Evolutionary conservation across 2,888 invertebrate genomes (phyloP).

Genomic region (Ichneumoninae sp.): DNA sequence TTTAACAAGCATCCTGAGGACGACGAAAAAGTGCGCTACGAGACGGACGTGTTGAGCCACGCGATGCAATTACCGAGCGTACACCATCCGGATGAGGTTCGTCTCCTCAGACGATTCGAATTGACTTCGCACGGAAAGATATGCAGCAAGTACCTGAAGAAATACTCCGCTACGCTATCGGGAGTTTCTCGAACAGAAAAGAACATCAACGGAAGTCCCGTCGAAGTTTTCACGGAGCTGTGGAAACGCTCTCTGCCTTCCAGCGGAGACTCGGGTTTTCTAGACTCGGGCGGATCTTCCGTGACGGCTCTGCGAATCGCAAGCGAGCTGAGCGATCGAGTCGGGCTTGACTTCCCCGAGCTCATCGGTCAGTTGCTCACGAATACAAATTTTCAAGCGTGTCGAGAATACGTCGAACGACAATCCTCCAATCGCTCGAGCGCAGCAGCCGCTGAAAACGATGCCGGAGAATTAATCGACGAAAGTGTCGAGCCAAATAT

Average conservation of each 20-base stretch:
- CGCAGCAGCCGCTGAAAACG: slow-evolving; percentile 10
- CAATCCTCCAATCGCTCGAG: slow-evolving; percentile 21
- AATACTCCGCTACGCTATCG: slow-evolving; percentile 78
- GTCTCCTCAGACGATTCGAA: slow-evolving; percentile 87
- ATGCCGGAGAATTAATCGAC: slow-evolving; percentile 18
- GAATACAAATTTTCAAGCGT: slow-evolving; percentile 83
- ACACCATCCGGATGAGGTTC: slow-evolving; percentile 88
- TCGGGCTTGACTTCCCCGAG: slow-evolving; percentile 84
- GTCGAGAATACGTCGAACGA: slow-evolving; percentile 76
- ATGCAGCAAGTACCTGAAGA: slow-evolving; percentile 84
- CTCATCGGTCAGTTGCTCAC: slow-evolving; percentile 86
- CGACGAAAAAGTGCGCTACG: slow-evolving; percentile 74
- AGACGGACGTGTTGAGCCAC: slow-evolving; percentile 75
- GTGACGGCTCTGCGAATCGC: slow-evolving; percentile 88
- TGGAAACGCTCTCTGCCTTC: slow-evolving; percentile 74
- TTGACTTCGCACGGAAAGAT: slow-evolving; percentile 90
- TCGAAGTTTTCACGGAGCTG: slow-evolving; percentile 69
- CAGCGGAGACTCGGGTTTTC: slow-evolving; percentile 84
- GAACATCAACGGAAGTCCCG: slow-evolving; percentile 70
- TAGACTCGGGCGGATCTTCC: slow-evolving; percentile 90
- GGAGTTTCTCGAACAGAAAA: slow-evolving; percentile 71
- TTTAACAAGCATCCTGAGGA: slow-evolving; percentile 75
- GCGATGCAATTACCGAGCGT: slow-evolving; percentile 85
- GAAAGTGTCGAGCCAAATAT: slow-evolving; percentile 1
- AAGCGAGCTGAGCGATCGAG: slow-evolving; percentile 85